Base-by-base conservation (phyloP, 2,797 vertebrate genomes). In the Macrochelys suwanniensis region DNA sequence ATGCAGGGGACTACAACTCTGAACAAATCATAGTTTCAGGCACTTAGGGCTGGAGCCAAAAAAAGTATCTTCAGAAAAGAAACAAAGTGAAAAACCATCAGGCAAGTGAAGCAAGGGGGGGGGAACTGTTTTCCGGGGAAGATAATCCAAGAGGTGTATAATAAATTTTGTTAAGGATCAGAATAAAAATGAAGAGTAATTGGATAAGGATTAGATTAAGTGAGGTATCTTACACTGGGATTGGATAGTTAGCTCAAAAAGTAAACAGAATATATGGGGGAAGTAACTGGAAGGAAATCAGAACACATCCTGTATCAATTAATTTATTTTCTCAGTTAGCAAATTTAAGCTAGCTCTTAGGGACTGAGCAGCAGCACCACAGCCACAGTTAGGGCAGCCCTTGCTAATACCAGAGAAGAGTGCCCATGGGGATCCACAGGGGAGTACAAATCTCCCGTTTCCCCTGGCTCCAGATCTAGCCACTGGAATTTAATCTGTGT, bases 181-280 rank as follows among this genome's bases (percentile, higher is more conserved):
- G n/a, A 87, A 93, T 53, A 51, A 96, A 96, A 94, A 91, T 71
- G 8, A 92, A 28, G 78, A 94, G 49, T n/a, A 89, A 76, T 2
- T 86, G 86, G 81, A 68, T 42, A 88, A 92, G 79, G 71, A 96
- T 95, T 96, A 87, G 42, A 3, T 9, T 50, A 93, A 92, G 50
- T 85, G 13, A 84, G 79, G 54, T 13, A 42, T 71, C 15, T 88
- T 89, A 96, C 91, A 89, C 16, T 23, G 17, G 57, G 83, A 88
- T 54, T 95, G 94, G 92, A 81, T 0, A 0, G 68, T 50, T 68
- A 8, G 0, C n/a, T 90, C 54, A 84, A 1, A 59, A 0, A 76
- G 42, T 10, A 87, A 93, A 84, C n/a, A 2, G 2, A 84, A 37
- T 82, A 91, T 53, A 74, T 90, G 53, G 17, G 80, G 65, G 31